Base-by-base conservation (phyloP, 2,113 vertebrate genomes). In the Myrmecobius fasciatus region DNA sequence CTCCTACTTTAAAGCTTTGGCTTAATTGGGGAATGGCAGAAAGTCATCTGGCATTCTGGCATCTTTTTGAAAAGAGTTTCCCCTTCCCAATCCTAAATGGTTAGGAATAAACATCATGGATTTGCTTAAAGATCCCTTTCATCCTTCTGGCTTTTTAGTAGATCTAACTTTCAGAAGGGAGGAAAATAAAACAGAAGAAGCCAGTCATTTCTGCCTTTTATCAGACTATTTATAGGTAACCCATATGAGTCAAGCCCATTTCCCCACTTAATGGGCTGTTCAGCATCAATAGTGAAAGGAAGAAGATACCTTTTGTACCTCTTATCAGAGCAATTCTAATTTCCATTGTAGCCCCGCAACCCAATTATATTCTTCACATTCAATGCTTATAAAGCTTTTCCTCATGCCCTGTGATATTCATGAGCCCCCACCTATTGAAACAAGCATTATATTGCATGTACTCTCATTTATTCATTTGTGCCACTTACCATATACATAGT, bases 21-120 rank as follows among this genome's bases (percentile, higher is more conserved):
- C 26, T 92, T 47, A 67, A 51, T 20, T 94, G 83, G 91, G 17
- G 1, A 31, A 53, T 43, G 17, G n/a, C 17, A 83, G 17, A 94
- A 94, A 46, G 2, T 91, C 93, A 2, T 17, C 1, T 28, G 90
- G 1, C 51, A 90, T 60, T 8, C 88, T 51, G 9, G 9, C 49
- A 51, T 51, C 49, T 2, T 25, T 5, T 83, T 83, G 20, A 43
- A 43, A 43, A 83, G 20, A 83, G 0, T 43, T 83, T 8, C 67
- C n/a, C n/a, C 20, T n/a, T 43, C 36, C 67, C 17, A 43, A 24
- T 8, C 20, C 67, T n/a, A 97, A 90, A 52, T 51, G 47, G 2
- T 94, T 83, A 96, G 47, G 91, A 96, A 51, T 95, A 96, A 95
- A 95, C 36, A 52, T 49, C 95, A 92, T 17, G 93, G 53, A 93